Evolutionary conservation across 1,140 invertebrate species (phyloP), one percentile per base, ranked within the genome.

Genomic region (Pantala flavescens): DNA sequence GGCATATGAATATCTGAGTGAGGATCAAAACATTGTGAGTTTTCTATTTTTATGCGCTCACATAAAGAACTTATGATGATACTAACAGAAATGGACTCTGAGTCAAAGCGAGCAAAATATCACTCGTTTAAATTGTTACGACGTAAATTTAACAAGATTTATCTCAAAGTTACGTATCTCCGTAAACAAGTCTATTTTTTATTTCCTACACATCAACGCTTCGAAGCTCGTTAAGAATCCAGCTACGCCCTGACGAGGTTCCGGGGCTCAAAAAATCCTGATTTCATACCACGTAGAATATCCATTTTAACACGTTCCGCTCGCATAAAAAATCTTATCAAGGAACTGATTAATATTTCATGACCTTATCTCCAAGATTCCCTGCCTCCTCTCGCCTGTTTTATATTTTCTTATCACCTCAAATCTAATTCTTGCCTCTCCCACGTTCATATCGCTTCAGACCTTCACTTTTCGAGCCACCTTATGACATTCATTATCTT

Each of bases 341-440:
- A 63, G 49, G n/a, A 21, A 21, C 49, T 63, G 49, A 63, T 63
- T 63, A 63, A 63, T 63, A 63, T 63, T 63, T 63, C 49, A 63
- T 63, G 49, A 63, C 49, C 49, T 63, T 63, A 63, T 63, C 49
- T 63, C 49, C 14, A 16, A 63, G 49, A 63, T 63, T 63, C 49
- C 12, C 49, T 12, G 49, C 49, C 49, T 16, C 49, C n/a, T 63
- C 49, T 63, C 49, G 3, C n/a, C 49, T 63, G 28, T 63, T 63
- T 63, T 63, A 63, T 63, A 14, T 21, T 63, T 63, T 21, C 49
- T 63, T 63, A 63, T 63, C 49, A 63, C 49, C 49, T 63, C 49
- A 63, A 63, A 63, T 63, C 49, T 63, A 63, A 63, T 63, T 63
- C n/a, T 63, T 63, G 16, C n/a, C 49, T 63, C 49, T 63, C 49